Percentiles rank a stretch among this genome's conserved stretches.
phyloP scores from a whole-genome alignment of 2,888 invertebrate genomes.

The Mythimna albipuncta region DNA sequence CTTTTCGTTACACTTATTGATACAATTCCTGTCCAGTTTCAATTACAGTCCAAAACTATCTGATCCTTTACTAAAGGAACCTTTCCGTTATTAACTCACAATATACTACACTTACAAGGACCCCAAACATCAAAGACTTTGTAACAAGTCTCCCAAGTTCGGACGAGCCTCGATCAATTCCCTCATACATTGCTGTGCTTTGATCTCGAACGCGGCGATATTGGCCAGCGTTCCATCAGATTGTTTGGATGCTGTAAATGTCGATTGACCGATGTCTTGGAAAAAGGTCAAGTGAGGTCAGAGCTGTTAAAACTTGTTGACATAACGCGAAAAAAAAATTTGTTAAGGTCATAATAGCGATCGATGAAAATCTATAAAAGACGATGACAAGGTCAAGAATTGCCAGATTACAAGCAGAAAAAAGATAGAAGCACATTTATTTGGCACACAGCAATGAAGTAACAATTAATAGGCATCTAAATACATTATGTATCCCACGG shows the following conservation, averaged over 20 bases:
- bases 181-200: not conserved
- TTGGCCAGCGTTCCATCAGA: not conserved
- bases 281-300: not conserved
- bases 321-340: not conserved
- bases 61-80: not conserved
- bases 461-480: no score
- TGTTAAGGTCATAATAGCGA: not conserved
- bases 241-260: not conserved
- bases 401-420: no score
- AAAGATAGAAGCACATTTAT: no score
- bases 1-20: not conserved
- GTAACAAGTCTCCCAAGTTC: slow-evolving; percentile 13
- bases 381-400: not conserved
- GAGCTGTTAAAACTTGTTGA: not conserved
- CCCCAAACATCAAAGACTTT: slow-evolving; percentile 17
- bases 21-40: not conserved
- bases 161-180: not conserved
- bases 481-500: no score
- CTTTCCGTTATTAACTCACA: not conserved
- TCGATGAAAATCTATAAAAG: not conserved
- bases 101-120: not conserved
- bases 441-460: no score
- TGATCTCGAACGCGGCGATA: slow-evolving; percentile 10
- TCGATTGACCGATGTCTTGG: not conserved
- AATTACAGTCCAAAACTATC: not conserved